Evolutionary conservation across 2,797 vertebrate species (phyloP), one percentile per base, ranked within the genome.

Genomic region (Hipposideros larvatus): DNA sequence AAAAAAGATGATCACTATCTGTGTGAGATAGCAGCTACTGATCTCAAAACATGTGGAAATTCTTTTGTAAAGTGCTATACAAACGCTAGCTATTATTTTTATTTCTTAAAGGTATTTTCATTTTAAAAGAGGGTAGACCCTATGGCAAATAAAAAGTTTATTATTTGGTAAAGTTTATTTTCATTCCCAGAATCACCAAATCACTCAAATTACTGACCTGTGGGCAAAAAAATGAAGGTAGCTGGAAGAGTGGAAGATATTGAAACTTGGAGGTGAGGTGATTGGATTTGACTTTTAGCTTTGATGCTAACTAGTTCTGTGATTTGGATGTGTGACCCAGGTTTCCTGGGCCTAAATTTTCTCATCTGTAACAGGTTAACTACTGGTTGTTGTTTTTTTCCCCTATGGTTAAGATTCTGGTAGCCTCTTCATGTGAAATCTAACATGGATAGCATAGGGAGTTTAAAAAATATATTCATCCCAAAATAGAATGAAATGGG

Each of bases 41-140:
- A 34, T 80, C n/a, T 94, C 51, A 90, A 96, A 96, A 85, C 80
- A 87, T 11, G 53, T 57, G 71, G 48, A 55, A 63, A 79, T 74
- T 87, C 31, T 59, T 86, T 89, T 90, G 73, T 87, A 37, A 90
- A 95, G 28, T 31, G 18, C 53, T 75, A 34, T n/a, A 48, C 22
- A 88, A 89, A 66, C 21, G 11, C 41, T 75, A 59, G 19, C 87
- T 84, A 68, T 26, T 78, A 77, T 63, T 90, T 91, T 94, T 96
- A 68, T 26, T 41, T 95, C n/a, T 16, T 87, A 80, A 92, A 68
- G 18, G 0, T 57, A 87, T 26, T 84, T 93, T 90, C 18, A 31
- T 65, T 89, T 96, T 83, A 83, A 92, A 92, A 91, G 21, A 88
- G 24, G 8, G 9, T 59, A 78, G 41, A 77, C 21, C 31, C 73